A percentile compares a stretch with the other conserved stretches of the same genome.
Conservation (phyloP, 2,113 vertebrate species). For the Gallinago undulata region DNA sequence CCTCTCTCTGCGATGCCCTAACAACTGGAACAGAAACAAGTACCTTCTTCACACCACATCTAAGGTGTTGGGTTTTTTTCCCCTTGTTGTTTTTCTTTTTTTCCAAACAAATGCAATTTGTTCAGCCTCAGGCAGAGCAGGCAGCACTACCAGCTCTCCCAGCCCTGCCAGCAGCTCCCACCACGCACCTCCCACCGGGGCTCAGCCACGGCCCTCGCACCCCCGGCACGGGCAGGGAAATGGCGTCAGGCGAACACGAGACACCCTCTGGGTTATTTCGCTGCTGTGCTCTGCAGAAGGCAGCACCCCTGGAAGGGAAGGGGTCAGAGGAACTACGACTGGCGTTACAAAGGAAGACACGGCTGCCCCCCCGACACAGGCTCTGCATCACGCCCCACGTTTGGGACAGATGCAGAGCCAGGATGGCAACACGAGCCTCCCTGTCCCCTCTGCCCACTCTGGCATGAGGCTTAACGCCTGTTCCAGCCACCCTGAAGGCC, state of each 20-base stretch:
- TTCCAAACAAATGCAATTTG: not conserved
- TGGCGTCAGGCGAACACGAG: fast-evolving
- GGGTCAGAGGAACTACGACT: not conserved
- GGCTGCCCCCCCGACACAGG: fast-evolving
- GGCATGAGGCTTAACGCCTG: not conserved
- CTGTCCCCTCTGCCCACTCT: not conserved
- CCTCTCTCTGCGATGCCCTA: not conserved
- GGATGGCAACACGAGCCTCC: not conserved
- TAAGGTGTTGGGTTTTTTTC: too few relatives aligned
- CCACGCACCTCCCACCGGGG: fast-evolving
- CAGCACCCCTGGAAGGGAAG: not conserved
- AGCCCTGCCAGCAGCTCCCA: not conserved
- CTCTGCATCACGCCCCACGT: fast-evolving
- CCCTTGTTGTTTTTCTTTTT: not conserved
- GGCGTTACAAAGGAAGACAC: fast-evolving
- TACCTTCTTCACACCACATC: not conserved
- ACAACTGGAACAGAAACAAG: not conserved
- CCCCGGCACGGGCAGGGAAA: fast-evolving
- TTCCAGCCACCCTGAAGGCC: not conserved
- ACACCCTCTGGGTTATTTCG: not conserved
- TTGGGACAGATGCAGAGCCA: fast-evolving
- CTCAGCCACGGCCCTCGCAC: not conserved
- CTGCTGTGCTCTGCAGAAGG: not conserved
- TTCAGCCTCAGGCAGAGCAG: not conserved
- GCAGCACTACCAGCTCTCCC: not conserved